Evolutionary conservation across 2,797 vertebrate genomes (phyloP).

Genomic region (Cyprinodon diabolis): DNA sequence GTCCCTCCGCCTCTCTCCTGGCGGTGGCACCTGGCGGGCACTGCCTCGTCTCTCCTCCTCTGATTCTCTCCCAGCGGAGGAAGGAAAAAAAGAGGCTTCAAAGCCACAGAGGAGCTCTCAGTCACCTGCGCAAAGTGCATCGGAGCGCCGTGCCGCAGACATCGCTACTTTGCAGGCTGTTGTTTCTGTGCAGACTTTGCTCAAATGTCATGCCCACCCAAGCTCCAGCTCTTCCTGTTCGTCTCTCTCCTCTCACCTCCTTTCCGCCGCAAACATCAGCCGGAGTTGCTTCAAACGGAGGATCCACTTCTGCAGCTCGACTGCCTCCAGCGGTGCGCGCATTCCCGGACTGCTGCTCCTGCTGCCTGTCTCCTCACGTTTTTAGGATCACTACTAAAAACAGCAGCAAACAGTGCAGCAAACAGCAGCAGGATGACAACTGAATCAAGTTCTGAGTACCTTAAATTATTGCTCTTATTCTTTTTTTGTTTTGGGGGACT

Average conservation of each 20-base stretch:
- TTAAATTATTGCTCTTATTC: background rate
- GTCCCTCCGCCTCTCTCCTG: slow-evolving; percentile 55
- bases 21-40: slow-evolving; percentile 56
- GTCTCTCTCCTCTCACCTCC: background rate
- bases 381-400: background rate
- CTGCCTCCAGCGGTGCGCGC: slow-evolving; percentile 79
- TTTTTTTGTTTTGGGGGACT: background rate
- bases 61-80: background rate
- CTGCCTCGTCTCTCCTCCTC: slow-evolving; percentile 22
- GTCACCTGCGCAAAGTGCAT: slow-evolving; percentile 53
- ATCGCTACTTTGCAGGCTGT: slow-evolving; percentile 56
- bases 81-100: background rate
- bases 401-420: background rate
- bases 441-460: background rate
- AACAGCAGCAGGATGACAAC: background rate
- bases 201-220: slow-evolving; percentile 66
- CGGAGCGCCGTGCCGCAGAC: slow-evolving; percentile 42
- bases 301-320: slow-evolving; percentile 64
- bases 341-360: slow-evolving; percentile 40
- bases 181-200: slow-evolving; percentile 72
- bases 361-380: slow-evolving; percentile 7
- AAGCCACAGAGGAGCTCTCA: slow-evolving; percentile 33
- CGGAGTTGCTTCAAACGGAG: slow-evolving; percentile 53
- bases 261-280: slow-evolving; percentile 49
- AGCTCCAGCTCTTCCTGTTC: slow-evolving; percentile 18